phyloP scores from a whole-genome alignment of 2,888 invertebrate genomes.

The Acronicta aceris region DNA sequence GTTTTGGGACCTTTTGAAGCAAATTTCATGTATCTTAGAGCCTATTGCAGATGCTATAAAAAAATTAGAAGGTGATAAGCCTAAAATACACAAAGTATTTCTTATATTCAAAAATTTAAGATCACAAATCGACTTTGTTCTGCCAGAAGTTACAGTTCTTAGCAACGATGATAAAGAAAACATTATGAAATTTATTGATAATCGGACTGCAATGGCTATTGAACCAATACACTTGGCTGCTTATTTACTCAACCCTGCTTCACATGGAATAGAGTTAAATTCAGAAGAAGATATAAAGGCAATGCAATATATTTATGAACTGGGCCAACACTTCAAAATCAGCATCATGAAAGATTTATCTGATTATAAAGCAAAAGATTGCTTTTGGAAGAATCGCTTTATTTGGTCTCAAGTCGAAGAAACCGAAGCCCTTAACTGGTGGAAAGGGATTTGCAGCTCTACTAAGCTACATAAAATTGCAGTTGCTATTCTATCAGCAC shows the following conservation, averaged over 20 bases:
- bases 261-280: conserved; percentile 16
- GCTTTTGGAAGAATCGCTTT: conserved; percentile 22
- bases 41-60: conserved; percentile 14
- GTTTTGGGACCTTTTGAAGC: conserved; percentile 17
- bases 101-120: conserved; percentile 9
- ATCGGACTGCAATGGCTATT: conserved; percentile 12
- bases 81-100: conserved; percentile 14
- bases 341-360: conserved; percentile 16
- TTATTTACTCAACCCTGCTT: conserved; percentile 16
- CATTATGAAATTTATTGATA: conserved; percentile 11
- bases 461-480: conserved; percentile 24
- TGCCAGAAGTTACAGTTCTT: conserved; percentile 13
- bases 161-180: conserved; percentile 13
- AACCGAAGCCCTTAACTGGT: conserved; percentile 27
- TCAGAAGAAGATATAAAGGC: conserved; percentile 28
- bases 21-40: conserved; percentile 19
- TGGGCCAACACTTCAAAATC: conserved; percentile 15
- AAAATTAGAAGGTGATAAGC: conserved; percentile 16
- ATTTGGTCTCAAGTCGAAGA: conserved; percentile 19
- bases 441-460: conserved; percentile 32
- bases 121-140: conserved; percentile 12
- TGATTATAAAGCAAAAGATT: conserved; percentile 23
- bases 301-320: conserved; percentile 30
- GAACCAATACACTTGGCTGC: conserved; percentile 30
- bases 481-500: conserved; percentile 26